Evolutionary conservation across 30 jellyfish, hydroid and myxozoan species (phyloP).

Genomic region (Nemopilema nomurai): DNA sequence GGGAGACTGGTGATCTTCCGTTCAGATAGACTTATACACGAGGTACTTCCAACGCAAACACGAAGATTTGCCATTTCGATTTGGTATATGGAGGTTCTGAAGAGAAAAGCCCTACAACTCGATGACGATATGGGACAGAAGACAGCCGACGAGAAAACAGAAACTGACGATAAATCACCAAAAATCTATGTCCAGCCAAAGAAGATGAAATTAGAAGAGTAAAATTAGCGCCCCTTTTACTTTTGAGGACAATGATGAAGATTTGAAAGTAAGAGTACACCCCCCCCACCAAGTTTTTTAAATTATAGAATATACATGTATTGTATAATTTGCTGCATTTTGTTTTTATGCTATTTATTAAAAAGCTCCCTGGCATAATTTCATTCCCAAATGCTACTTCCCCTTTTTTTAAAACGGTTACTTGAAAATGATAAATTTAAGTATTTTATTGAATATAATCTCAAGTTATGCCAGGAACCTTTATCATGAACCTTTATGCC

Average conservation of each 20-base stretch:
- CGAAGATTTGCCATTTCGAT: conserved; percentile 53
- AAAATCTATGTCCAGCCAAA: conserved; percentile 26
- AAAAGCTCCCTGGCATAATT: too few species aligned
- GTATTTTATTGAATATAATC: too few species aligned
- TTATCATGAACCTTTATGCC: too few species aligned
- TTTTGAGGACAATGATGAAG: neutral
- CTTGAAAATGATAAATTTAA: neutral
- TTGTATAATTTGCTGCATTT: too few species aligned
- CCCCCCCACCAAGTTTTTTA: too few species aligned
- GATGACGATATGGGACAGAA: conserved; percentile 8
- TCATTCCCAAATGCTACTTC: neutral
- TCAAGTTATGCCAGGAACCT: too few species aligned
- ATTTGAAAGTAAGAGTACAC: neutral
- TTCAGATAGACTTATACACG: conserved; percentile 50
- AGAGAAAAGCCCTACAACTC: conserved; percentile 17
- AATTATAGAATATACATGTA: too few species aligned
- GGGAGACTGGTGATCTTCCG: conserved; percentile 49
- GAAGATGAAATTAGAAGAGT: conserved; percentile 19
- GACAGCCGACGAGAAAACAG: neutral
- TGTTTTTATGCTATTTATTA: too few species aligned
- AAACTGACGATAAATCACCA: conserved; percentile 19
- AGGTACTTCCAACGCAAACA: conserved; percentile 36
- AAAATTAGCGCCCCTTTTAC: neutral
- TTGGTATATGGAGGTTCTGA: conserved; percentile 63
- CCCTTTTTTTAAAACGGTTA: neutral